phyloP scores from a whole-genome alignment of 2,797 vertebrate species.

The Chrysocyon brachyurus region DNA sequence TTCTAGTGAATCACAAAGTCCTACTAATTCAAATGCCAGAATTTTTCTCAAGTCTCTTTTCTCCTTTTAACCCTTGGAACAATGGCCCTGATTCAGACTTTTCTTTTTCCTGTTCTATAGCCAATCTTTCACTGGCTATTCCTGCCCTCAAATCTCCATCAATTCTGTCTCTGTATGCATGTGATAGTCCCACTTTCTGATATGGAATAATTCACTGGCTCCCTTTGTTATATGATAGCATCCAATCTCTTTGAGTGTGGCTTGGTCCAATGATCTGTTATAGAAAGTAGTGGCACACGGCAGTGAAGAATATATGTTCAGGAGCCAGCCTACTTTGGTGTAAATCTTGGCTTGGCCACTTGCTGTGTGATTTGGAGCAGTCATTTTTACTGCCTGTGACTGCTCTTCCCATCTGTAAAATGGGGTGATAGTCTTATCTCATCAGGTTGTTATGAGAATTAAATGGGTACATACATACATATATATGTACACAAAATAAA shows the following conservation, averaged over 20 bases:
- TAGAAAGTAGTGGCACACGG: background rate
- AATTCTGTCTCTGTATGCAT: background rate
- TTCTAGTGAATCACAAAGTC: constrained; percentile 21
- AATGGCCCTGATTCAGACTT: background rate
- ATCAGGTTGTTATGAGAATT: constrained; percentile 1
- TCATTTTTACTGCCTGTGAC: background rate
- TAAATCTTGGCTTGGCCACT: background rate
- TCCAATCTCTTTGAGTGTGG: background rate
- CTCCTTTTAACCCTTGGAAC: background rate
- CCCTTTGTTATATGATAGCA: background rate
- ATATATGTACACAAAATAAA: background rate
- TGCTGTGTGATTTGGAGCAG: background rate
- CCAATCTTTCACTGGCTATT: background rate
- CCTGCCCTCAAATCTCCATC: background rate
- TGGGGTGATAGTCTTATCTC: background rate
- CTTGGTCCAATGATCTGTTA: background rate
- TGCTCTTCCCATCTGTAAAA: constrained; percentile 48
- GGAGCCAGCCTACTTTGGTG: background rate
- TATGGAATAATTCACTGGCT: background rate
- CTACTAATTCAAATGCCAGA: background rate
- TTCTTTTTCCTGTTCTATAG: background rate
- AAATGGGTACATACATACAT: background rate
- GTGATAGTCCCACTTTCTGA: background rate
- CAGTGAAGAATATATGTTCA: background rate
- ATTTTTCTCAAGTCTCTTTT: background rate